Percentiles rank a stretch among this genome's conserved stretches.
Evolutionary conservation across 2,888 invertebrate species (phyloP).

Genomic region (Homarus gammarus): DNA sequence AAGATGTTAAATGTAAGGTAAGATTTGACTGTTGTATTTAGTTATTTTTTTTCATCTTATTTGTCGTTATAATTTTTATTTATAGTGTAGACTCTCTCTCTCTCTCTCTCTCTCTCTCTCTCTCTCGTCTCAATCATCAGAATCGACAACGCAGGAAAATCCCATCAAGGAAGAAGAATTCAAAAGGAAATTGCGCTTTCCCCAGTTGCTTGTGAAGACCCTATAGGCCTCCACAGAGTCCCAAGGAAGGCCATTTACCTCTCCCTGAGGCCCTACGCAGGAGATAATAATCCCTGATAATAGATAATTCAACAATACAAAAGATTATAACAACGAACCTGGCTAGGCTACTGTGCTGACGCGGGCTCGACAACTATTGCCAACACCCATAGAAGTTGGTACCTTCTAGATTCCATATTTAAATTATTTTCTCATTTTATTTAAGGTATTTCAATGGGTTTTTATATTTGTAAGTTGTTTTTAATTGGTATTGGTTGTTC

Average conservation of each 20-base stretch:
- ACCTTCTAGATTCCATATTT: too few species aligned
- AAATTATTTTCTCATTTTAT: too few species aligned
- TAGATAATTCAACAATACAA: neutral
- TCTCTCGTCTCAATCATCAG: neutral
- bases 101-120: neutral
- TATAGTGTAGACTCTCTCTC: neutral
- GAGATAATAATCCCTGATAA: neutral
- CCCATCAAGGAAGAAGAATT: neutral
- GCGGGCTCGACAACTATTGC: too few species aligned
- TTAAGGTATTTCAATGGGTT: too few species aligned
- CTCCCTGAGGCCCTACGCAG: neutral
- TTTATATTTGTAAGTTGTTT: too few species aligned
- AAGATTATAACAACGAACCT: neutral
- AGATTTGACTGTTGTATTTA: too few species aligned
- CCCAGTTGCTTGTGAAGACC: neutral
- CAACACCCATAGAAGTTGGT: too few species aligned
- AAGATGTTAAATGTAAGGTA: too few species aligned
- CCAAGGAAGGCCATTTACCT: neutral
- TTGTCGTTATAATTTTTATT: neutral
- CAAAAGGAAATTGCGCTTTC: constrained; percentile 3
- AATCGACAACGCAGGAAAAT: neutral
- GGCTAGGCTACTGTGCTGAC: neutral
- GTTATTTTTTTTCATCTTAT: neutral
- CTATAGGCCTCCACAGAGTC: neutral
- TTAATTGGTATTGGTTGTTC: too few species aligned